A percentile compares a stretch with the other conserved stretches of the same genome.
phyloP scores from a whole-genome alignment of 2,888 invertebrate species.

The Caenorhabditis wallacei region DNA sequence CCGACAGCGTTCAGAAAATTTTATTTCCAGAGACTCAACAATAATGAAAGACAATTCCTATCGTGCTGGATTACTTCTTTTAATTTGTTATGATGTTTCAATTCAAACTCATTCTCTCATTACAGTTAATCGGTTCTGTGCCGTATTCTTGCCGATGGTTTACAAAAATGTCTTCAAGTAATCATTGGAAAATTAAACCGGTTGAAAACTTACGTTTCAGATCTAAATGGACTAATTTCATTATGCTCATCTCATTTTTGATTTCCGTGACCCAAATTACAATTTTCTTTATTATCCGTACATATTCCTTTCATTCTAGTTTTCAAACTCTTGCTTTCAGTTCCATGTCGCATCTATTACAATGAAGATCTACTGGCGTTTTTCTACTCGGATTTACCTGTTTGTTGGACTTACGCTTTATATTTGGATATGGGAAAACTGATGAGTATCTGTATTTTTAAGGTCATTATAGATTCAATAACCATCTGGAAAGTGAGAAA shows the following conservation, averaged over 20 bases:
- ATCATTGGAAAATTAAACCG: neutral
- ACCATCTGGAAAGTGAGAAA: slow-evolving; percentile 44
- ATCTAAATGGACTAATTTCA: neutral
- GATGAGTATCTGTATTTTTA: slow-evolving; percentile 12
- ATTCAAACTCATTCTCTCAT: slow-evolving; percentile 25
- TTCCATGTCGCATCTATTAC: slow-evolving; percentile 16
- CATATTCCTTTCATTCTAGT: slow-evolving; percentile 3
- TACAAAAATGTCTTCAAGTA: slow-evolving; percentile 38
- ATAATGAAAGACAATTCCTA: slow-evolving; percentile 13
- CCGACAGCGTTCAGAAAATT: neutral
- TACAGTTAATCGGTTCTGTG: slow-evolving; percentile 26
- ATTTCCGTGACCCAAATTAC: neutral
- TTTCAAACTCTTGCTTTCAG: neutral
- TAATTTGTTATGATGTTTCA: slow-evolving; percentile 23
- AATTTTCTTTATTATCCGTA: no score
- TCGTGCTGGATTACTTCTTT: neutral
- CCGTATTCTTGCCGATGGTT: slow-evolving; percentile 28
- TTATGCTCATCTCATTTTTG: neutral
- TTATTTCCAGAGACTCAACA: slow-evolving; percentile 30
- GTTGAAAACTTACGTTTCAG: neutral
- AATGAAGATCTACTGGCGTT: neutral
- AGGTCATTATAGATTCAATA: slow-evolving; percentile 18
- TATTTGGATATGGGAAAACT: slow-evolving; percentile 23
- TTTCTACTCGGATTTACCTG: neutral
- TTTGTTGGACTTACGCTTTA: neutral